Conservation (phyloP, 53 echinoderm and acorn worm genomes). For the Holothuria leucospilota region DNA sequence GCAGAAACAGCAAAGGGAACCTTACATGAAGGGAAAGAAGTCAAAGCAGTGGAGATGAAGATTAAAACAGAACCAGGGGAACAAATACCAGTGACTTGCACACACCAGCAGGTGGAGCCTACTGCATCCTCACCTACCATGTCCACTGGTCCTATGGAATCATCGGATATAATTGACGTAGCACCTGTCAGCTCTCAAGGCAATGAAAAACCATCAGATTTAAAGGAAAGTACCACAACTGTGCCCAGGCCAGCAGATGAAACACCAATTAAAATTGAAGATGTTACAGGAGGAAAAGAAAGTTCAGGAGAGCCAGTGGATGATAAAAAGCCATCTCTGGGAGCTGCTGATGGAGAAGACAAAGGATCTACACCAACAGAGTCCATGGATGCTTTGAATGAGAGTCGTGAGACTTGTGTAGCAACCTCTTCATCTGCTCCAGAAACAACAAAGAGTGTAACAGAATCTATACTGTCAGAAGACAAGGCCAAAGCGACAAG, state of each 20-base stretch:
- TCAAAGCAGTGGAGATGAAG: constrained; percentile 3
- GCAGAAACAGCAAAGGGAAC: neutral
- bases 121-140: neutral
- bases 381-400: neutral
- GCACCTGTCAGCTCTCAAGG: neutral
- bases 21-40: neutral
- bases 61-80: constrained; percentile 33
- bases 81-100: constrained; percentile 7
- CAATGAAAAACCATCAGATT: constrained; percentile 2
- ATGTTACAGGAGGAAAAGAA: no score
- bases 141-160: no score
- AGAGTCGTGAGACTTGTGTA: neutral
- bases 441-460: neutral
- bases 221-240: neutral
- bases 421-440: neutral
- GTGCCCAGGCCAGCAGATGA: neutral
- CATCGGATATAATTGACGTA: no score
- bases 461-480: no score
- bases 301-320: neutral
- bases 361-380: no score
- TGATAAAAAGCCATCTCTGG: constrained; percentile 45
- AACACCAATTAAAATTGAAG: no score
- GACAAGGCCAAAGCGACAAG: no score
- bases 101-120: neutral
- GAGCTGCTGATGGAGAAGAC: neutral